These are phyloP conservation scores for honey bee (Apis mellifera) DNA, from an alignment of 1,140 invertebrate genomes.

Conservation along the genomic window DNA sequence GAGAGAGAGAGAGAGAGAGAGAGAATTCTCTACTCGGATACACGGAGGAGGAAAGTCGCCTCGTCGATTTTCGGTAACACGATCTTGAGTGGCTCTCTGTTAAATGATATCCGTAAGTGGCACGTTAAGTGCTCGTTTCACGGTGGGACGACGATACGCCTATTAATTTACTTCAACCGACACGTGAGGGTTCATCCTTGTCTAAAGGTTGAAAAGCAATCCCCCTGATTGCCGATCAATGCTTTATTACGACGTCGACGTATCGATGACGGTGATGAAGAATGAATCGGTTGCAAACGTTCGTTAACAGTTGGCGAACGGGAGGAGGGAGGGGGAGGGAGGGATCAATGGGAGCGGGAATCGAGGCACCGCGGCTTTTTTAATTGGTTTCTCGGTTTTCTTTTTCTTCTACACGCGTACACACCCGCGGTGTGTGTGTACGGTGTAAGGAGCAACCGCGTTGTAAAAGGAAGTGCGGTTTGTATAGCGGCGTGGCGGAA, in stretches of 20 bases:
- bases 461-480: background rate
- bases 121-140: conserved; percentile 80
- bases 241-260: conserved; percentile 9
- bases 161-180: conserved; percentile 77
- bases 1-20: background rate
- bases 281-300: background rate
- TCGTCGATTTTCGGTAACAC: conserved; percentile 80
- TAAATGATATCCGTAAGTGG: conserved; percentile 77
- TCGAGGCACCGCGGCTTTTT: background rate
- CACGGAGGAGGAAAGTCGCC: conserved; percentile 61
- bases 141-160: conserved; percentile 75
- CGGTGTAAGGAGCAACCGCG: background rate
- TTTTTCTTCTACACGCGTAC: background rate
- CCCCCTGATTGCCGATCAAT: conserved; percentile 20
- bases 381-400: conserved; percentile 48
- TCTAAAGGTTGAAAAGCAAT: conserved; percentile 42
- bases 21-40: conserved; percentile 25
- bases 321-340: too few relatives aligned
- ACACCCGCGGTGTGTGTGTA: too few relatives aligned
- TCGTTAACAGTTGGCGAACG: background rate
- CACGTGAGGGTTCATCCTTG: conserved; percentile 39
- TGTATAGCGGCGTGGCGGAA: conserved; percentile 1
- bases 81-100: conserved; percentile 80
- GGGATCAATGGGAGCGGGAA: background rate
- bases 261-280: background rate